Evolutionary conservation across 1,140 invertebrate genomes (phyloP), one percentile per base, ranked within the genome.

Genomic region (Pissodes strobi): DNA sequence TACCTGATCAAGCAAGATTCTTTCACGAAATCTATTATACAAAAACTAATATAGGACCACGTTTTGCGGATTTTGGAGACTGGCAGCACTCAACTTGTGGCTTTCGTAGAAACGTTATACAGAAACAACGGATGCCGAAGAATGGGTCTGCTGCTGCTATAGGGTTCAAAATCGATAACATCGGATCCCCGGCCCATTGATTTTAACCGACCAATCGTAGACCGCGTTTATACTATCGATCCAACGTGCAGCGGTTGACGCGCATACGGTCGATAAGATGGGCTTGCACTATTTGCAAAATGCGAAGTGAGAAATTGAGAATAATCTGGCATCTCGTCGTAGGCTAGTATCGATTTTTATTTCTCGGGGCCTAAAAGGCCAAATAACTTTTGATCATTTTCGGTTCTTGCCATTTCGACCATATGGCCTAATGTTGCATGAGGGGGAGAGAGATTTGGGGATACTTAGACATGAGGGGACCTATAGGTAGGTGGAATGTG

Each of bases 161-260:
- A 38, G 19, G 10, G 39, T 13, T 43, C 62, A 74, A 76, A 78
- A 77, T 77, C 75, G 74, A 77, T 77, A 77, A 72, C 73, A 75
- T 76, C 69, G 73, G 75, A 43, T 18, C 51, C 43, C 69, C 68
- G 72, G 72, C 74, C 70, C 76, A 78, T 78, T 76, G 76, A 78
- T 78, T 78, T 77, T 72, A 60, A 46, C 37, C 75, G 73, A 71
- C 76, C 76, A 78, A 78, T 78, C 69, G 70, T 74, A 69, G 63
- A 64, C 61, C 67, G 66, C 73, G 69, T 78, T 75, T 76, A 77
- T 78, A 70, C 21, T 74, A 78, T 78, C 73, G 76, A 78, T 69
- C 76, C 74, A 74, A 70, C 76, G 13, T 46, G 13, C 41, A 8
- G 71, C 68, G 69, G 70, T 66, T 74, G 67, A 69, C 48, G 52